These are phyloP conservation scores for Arizona elegans DNA, from an alignment of 2,113 vertebrate genomes.

Conservation along the genomic window DNA sequence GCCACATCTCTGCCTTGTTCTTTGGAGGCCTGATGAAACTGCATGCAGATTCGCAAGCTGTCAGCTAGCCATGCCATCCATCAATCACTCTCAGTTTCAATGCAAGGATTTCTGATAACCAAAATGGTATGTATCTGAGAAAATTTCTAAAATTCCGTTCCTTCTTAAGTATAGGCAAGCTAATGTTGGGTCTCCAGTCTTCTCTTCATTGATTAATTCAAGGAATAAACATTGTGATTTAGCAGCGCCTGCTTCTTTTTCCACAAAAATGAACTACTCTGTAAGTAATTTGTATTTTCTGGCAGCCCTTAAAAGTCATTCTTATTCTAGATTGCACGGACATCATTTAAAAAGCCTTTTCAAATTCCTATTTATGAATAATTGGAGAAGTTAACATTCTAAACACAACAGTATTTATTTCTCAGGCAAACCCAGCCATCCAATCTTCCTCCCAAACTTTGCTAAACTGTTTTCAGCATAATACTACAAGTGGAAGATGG, in stretches of 20 bases:
- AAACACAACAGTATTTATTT: background rate
- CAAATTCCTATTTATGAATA: background rate
- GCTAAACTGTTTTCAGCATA: background rate
- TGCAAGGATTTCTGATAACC: background rate
- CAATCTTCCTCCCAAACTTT: background rate
- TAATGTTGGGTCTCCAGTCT: background rate
- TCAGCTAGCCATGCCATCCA: background rate
- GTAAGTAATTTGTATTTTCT: background rate
- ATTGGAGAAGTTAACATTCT: background rate
- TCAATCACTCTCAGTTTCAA: background rate
- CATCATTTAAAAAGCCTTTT: background rate
- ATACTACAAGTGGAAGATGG: background rate
- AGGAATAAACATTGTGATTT: background rate
- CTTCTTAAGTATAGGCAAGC: background rate
- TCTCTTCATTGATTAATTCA: background rate
- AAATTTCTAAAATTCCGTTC: background rate
- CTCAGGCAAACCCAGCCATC: background rate
- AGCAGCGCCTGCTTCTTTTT: background rate
- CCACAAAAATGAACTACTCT: background rate
- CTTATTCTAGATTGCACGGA: background rate
- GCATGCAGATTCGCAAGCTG: background rate
- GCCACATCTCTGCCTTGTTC: background rate
- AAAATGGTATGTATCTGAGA: background rate
- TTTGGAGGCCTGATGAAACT: background rate
- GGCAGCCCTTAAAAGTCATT: background rate